Evolutionary conservation across 2,113 vertebrate genomes (phyloP), one percentile per base, ranked within the genome.

Genomic region (Motacilla tschutschensis): DNA sequence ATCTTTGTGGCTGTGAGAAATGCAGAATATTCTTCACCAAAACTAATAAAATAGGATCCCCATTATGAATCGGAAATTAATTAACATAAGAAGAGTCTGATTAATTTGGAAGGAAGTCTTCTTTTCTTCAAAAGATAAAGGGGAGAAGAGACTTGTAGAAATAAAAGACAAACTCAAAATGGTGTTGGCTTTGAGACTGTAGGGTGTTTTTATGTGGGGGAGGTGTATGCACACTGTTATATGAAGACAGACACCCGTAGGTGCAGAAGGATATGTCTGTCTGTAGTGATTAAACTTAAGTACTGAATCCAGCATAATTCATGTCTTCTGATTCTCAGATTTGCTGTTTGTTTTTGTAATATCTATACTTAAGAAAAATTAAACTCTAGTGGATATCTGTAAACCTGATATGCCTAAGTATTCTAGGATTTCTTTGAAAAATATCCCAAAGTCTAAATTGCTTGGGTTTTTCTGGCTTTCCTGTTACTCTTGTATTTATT

Each of bases 221-320:
- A 9, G 13, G 8, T 9, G 5, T 3, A 21, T 46, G 14, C 17
- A 8, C 21, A 5, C 21, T n/a, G 0, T 40, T 46, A 25, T 8
- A 31, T 19, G 10, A 44, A 53, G 31, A 20, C 22, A 31, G 19
- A 41, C 7, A 40, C 40, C 20, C 40, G 5, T 26, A 29, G 50
- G 11, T 67, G 29, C 17, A 58, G 64, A 48, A 66, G 33, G n/a
- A 5, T 10, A 0, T 3, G 4, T 17, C 0, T 14, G 13, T 35
- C 10, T 62, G 0, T 25, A 43, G 29, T 22, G 29, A 36, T 48
- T 29, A 63, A 24, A 31, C 31, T 1, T 4, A 29, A 62, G 14
- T 31, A 25, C 31, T 71, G 31, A 36, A 31, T 65, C 70, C 3
- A 20, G 28, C 10, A 18, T 2, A 31, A 31, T 65, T 73, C 2